These are phyloP conservation scores for Ornithoptera priamus DNA, from an alignment of 2,888 invertebrate genomes.

Conservation along the genomic window DNA sequence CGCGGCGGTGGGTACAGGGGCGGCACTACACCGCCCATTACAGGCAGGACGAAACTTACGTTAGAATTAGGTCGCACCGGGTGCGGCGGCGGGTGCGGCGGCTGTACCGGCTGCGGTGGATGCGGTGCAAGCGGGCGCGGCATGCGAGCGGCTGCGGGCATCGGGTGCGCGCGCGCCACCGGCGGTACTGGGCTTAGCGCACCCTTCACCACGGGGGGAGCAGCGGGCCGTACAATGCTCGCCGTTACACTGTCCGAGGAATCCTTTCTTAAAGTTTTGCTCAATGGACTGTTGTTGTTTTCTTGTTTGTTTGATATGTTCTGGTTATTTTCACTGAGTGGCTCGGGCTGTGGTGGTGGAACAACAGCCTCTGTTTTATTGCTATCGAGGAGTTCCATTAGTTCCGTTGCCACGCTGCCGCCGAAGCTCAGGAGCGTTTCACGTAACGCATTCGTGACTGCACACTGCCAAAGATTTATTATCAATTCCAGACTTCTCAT, in stretches of 20 bases:
- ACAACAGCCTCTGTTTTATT: slow-evolving; percentile 37
- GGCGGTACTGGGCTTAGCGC: slow-evolving; percentile 41
- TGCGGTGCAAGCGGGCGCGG: slow-evolving; percentile 36
- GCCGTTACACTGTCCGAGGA: slow-evolving; percentile 21
- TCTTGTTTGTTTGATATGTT: slow-evolving; percentile 49
- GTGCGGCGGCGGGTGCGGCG: slow-evolving; percentile 37
- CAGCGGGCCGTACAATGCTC: slow-evolving; percentile 34
- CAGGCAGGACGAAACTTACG: slow-evolving; percentile 74
- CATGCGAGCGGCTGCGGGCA: slow-evolving; percentile 43
- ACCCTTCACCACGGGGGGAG: slow-evolving; percentile 39
- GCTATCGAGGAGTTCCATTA: slow-evolving; percentile 54
- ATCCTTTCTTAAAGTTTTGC: slow-evolving; percentile 44
- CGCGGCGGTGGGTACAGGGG: slow-evolving; percentile 45
- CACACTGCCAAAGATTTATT: slow-evolving; percentile 50
- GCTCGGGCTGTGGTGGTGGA: slow-evolving; percentile 16
- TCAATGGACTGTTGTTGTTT: slow-evolving; percentile 44
- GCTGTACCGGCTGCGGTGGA: slow-evolving; percentile 34
- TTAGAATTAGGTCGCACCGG: slow-evolving; percentile 54
- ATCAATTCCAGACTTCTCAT: too few species aligned
- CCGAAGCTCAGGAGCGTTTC: slow-evolving; percentile 74
- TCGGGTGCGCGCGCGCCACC: slow-evolving; percentile 47
- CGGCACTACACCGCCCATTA: slow-evolving; percentile 55
- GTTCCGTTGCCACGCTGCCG: slow-evolving; percentile 59
- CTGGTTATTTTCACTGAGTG: slow-evolving; percentile 51
- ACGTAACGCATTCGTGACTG: slow-evolving; percentile 70